Base-by-base conservation (phyloP, 2,113 vertebrate species). In the Smithornis capensis region DNA sequence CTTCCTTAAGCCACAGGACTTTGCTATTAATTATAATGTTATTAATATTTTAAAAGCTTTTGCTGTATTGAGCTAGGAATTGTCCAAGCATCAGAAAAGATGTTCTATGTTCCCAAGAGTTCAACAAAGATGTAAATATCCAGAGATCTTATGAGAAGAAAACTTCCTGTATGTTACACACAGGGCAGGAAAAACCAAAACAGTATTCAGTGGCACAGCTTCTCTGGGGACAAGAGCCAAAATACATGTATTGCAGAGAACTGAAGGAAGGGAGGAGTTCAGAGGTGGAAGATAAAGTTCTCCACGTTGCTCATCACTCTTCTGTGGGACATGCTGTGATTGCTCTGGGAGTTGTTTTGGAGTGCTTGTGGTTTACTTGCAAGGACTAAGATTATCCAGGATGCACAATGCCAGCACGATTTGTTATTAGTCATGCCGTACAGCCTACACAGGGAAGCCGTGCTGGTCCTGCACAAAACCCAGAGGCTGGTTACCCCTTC, bases 1-100 rank as follows among this genome's bases (percentile, higher is more conserved):
- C 57, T 85, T 92, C 19, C 44, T 65, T 94, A 89, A 92, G 47
- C 15, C 33, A 37, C 6, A 80, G 53, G 59, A 84, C 15, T 92
- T 81, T 69, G 11, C 22, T 77, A 52, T 86, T 83, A 52, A 57
- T 67, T 70, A 64, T 29, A 70, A 75, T 56, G 1, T n/a, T 56
- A 64, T 35, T 86, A 53, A 47, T 79, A 89, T 71, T 91, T 60
- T 1, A 52, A 83, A 87, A 76, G 9, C 28, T 37, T 80, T 78
- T 78, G 15, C 38, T 85, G 7, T 23, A 49, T 79, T 77, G 76
- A 69, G 47, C 24, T 47, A 86, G 45, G 42, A 53, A 28, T 35
- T 75, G 28, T 50, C 27, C 23, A 81, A 75, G 19, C 50, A 71
- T 59, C 19, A 65, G 27, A 74, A 90, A 82, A 92, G 3, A 68